These are phyloP conservation scores for Gnathonemus echidnorhynchus DNA, from an alignment of 2,113 vertebrate genomes.

Conservation along the genomic window DNA sequence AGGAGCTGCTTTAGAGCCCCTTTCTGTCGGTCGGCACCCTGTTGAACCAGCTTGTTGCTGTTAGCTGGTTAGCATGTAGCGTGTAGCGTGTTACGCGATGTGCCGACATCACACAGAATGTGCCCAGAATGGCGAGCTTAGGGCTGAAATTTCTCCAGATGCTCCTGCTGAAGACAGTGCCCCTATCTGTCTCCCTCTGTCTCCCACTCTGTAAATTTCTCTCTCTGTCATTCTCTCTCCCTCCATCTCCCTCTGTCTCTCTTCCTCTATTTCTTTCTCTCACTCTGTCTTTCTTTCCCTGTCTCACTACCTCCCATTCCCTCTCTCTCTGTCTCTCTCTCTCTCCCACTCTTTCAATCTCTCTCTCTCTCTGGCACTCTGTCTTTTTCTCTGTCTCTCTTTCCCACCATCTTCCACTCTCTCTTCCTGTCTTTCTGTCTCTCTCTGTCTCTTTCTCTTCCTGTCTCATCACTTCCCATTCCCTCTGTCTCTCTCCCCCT, in stretches of 20 bases:
- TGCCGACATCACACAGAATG: slow-evolving; percentile 56
- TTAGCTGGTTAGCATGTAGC: neutral
- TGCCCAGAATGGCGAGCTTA: slow-evolving; percentile 78
- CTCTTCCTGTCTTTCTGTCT: neutral
- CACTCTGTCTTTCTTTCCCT: neutral
- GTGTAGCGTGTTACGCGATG: slow-evolving; percentile 68
- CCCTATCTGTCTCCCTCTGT: neutral
- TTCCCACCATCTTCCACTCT: neutral
- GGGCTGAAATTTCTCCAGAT: slow-evolving; percentile 69
- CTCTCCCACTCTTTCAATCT: neutral
- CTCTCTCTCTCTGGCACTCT: neutral
- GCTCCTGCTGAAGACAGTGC: slow-evolving; percentile 68
- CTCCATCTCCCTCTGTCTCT: neutral
- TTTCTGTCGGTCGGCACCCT: neutral
- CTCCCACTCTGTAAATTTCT: neutral
- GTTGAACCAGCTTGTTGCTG: neutral
- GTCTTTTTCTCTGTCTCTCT: neutral
- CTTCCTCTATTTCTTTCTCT: neutral
- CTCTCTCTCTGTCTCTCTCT: neutral
- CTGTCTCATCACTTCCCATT: neutral
- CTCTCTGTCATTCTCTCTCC: neutral
- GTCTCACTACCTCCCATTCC: neutral
- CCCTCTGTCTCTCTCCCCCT: neutral
- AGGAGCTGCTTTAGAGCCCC: neutral
- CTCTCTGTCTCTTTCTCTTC: neutral